Evolutionary conservation across 2,888 invertebrate species (phyloP).

Genomic region (Strigamia crassipes): DNA sequence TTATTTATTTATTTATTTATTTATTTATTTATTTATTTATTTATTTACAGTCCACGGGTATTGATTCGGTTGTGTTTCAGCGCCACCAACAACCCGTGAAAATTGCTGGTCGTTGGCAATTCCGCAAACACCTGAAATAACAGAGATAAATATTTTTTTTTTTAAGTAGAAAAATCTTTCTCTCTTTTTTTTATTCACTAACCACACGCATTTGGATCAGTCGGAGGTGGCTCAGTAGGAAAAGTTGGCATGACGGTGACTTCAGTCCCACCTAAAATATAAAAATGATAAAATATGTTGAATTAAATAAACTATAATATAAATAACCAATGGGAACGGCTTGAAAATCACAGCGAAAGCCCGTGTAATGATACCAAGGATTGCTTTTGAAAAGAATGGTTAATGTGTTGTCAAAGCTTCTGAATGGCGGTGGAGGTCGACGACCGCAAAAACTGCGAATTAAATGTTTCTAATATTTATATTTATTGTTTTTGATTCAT

Average conservation of each 20-base stretch:
- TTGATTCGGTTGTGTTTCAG: constrained; percentile 3
- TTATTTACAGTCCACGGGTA: constrained; percentile 41
- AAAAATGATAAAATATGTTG: background rate
- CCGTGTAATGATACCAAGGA: constrained; percentile 39
- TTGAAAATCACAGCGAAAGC: constrained; percentile 46
- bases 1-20: background rate
- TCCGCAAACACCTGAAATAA: constrained; percentile 27
- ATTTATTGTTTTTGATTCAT: background rate
- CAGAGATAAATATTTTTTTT: background rate
- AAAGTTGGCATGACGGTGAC: background rate
- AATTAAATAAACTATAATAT: background rate
- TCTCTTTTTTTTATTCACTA: background rate
- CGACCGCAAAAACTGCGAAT: constrained; percentile 45
- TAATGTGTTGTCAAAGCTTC: background rate
- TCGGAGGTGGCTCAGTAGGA: background rate
- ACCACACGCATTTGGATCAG: constrained; percentile 37
- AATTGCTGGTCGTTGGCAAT: background rate
- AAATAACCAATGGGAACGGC: constrained; percentile 7
- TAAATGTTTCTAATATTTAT: background rate
- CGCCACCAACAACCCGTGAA: constrained; percentile 28
- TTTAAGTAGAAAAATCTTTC: background rate
- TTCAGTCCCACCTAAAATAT: background rate
- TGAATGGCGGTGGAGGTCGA: constrained; percentile 3
- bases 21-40: background rate
- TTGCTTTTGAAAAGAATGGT: constrained; percentile 47